A percentile compares a stretch with the other conserved stretches of the same genome.
Evolutionary conservation across 37 sponge, comb jelly and placozoan genomes (phyloP).

Genomic region (Cladorhizidae sp.): DNA sequence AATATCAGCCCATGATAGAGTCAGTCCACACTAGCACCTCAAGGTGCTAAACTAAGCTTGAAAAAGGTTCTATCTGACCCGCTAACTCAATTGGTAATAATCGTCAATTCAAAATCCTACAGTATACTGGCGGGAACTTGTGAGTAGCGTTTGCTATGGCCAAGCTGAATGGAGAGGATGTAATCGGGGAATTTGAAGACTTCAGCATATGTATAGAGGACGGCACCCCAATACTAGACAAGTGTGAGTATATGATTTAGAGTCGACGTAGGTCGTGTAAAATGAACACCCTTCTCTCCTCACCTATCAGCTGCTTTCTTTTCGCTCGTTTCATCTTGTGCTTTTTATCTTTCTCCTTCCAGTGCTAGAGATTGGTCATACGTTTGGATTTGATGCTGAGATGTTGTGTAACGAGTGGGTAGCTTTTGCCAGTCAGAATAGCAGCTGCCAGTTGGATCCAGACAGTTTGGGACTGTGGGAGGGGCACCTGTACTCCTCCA

Average conservation of each 20-base stretch:
- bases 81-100: no score
- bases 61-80: no score
- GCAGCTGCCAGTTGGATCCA: conserved; percentile 17
- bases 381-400: conserved; percentile 3
- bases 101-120: no score
- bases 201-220: conserved; percentile 4
- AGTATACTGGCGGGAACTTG: no score
- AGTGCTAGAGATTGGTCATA: conserved; percentile 19
- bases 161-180: background rate
- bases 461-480: conserved; percentile 23
- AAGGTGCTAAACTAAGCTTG: no score
- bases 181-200: conserved; percentile 18
- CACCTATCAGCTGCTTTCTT: background rate
- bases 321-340: background rate
- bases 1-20: no score
- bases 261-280: no score
- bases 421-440: conserved; percentile 26
- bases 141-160: no score
- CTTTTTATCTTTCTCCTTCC: background rate
- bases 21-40: no score
- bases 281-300: no score
- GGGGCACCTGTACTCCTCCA: background rate
- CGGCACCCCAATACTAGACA: conserved; percentile 2
- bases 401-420: conserved; percentile 37
- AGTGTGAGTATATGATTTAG: conserved; percentile 3